A percentile compares a stretch with the other conserved stretches of the same genome.
Evolutionary conservation across 2,888 invertebrate species (phyloP).

Genomic region (Pristionchus exspectatus): DNA sequence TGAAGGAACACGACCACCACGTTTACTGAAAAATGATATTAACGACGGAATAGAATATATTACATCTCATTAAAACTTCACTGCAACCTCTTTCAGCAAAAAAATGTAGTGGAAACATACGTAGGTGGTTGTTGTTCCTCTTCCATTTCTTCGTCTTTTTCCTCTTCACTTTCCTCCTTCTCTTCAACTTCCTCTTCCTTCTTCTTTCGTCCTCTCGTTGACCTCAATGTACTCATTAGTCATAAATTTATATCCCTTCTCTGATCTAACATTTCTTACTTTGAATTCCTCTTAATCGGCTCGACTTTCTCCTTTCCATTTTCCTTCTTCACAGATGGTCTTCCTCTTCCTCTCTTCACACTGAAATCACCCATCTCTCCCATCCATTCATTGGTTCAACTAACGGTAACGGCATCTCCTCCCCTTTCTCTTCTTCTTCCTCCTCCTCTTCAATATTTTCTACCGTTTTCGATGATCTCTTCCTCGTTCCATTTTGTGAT

Average conservation of each 20-base stretch:
- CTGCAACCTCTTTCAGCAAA: neutral
- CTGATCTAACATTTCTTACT: neutral
- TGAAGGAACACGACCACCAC: slow-evolving; percentile 11
- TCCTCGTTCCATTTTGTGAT: slow-evolving; percentile 19
- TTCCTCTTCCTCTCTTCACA: slow-evolving; percentile 34
- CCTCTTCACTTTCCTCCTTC: neutral
- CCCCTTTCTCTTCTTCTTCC: slow-evolving; percentile 1
- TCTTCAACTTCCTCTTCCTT: slow-evolving; percentile 19
- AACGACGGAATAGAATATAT: neutral
- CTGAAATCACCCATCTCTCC: neutral
- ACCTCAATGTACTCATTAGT: neutral
- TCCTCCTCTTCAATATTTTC: slow-evolving; percentile 1
- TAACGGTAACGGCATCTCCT: neutral
- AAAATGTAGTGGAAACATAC: neutral
- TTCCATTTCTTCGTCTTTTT: neutral
- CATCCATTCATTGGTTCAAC: neutral
- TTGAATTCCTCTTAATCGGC: neutral
- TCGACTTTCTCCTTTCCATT: slow-evolving; percentile 13
- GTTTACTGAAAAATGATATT: neutral
- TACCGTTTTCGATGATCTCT: neutral
- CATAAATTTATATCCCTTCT: neutral
- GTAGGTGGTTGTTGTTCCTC: neutral
- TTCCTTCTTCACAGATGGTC: slow-evolving; percentile 30
- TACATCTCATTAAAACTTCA: neutral
- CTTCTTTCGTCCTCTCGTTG: slow-evolving; percentile 35